A percentile compares a stretch with the other conserved stretches of the same genome.
These are phyloP conservation scores for Cossypha polioptera DNA, from an alignment of 2,797 vertebrate genomes.

Conservation along the genomic window DNA sequence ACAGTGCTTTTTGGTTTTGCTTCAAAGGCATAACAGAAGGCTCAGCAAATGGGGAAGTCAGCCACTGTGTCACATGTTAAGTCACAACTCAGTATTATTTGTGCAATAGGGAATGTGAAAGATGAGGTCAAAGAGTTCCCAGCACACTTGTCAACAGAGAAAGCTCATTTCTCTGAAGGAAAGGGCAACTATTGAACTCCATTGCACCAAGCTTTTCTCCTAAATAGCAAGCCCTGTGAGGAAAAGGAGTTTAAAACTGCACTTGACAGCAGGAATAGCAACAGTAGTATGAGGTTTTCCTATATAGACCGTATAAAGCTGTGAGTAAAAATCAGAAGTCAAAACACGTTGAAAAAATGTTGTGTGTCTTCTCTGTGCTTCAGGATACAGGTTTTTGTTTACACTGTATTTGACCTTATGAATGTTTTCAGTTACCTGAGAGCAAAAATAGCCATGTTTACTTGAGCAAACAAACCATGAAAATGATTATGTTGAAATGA, in stretches of 20 bases:
- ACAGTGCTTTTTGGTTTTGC: not conserved
- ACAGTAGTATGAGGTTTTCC: not conserved
- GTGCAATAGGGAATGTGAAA: not conserved
- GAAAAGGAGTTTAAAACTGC: not conserved
- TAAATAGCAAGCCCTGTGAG: not conserved
- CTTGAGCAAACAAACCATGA: conserved; percentile 36
- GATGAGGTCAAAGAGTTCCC: not conserved
- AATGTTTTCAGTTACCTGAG: conserved; percentile 40
- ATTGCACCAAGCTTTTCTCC: not conserved
- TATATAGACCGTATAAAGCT: not conserved
- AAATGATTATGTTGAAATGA: conserved; percentile 16
- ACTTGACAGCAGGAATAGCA: conserved; percentile 13
- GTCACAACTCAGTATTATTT: not conserved
- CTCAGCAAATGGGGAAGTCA: not conserved
- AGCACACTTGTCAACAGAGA: not conserved
- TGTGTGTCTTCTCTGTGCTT: conserved; percentile 20
- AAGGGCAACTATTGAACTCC: conserved; percentile 16
- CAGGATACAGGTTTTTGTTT: conserved; percentile 44
- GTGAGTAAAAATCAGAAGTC: conserved; percentile 26
- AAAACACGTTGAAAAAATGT: conserved; percentile 40
- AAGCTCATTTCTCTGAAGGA: conserved; percentile 32
- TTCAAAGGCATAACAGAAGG: not conserved
- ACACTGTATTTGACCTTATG: conserved; percentile 54
- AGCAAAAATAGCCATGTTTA: conserved; percentile 16
- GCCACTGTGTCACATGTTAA: not conserved